Conservation (phyloP, 2,113 vertebrate genomes). For the Pycnonotus jocosus region DNA sequence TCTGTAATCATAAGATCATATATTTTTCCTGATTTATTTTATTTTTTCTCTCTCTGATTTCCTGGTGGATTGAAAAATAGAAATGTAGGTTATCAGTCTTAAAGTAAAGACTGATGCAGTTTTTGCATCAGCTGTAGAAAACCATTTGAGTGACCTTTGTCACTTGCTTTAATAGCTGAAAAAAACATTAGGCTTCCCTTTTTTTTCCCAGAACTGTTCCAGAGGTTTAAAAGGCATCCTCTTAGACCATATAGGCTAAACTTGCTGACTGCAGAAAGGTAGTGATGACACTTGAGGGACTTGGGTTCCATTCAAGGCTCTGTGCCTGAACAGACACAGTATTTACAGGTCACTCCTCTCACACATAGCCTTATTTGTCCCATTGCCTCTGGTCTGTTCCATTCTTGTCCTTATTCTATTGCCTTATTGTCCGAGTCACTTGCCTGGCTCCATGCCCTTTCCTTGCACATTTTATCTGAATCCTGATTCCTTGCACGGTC, state of each 20-base stretch:
- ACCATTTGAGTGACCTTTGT: not conserved
- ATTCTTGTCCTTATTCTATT: not conserved
- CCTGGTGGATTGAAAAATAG: not conserved
- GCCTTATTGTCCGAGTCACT: not conserved
- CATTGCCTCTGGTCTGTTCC: not conserved
- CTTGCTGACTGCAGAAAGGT: not conserved
- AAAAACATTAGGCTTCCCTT: not conserved
- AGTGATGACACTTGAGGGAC: not conserved
- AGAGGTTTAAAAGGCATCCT: not conserved
- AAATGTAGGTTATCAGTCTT: not conserved
- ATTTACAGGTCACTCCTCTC: not conserved
- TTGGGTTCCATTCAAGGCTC: not conserved
- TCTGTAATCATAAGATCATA: not conserved
- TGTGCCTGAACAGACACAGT: not conserved
- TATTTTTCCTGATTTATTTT: not conserved
- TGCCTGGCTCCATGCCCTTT: not conserved
- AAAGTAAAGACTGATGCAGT: not conserved
- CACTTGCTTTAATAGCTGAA: not conserved
- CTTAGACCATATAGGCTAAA: not conserved
- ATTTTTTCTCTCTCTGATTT: not conserved
- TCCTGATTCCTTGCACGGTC: not conserved
- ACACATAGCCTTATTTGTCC: not conserved
- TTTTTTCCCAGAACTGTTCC: not conserved
- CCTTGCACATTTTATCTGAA: fast-evolving
- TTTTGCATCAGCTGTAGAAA: not conserved